Percentiles rank a stretch among this genome's conserved stretches.
Conservation (phyloP, 2,113 vertebrate species). For the Chaetops frenatus region DNA sequence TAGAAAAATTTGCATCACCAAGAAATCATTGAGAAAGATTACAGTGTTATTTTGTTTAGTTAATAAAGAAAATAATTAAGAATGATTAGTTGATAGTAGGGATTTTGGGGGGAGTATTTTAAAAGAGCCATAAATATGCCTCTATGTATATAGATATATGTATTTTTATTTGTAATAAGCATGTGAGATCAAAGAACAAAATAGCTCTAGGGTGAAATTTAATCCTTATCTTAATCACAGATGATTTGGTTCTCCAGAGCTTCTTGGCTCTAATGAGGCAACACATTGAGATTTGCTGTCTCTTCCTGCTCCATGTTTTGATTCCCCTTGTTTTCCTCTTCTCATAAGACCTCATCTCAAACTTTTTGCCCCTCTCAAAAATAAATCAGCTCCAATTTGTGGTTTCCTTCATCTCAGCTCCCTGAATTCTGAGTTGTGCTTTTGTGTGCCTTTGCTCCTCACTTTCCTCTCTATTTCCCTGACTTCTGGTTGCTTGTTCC, state of each 20-base stretch:
- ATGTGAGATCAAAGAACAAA: neutral
- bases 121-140: neutral
- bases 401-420: neutral
- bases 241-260: neutral
- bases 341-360: neutral
- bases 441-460: neutral
- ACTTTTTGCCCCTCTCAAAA: neutral
- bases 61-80: neutral
- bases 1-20: neutral
- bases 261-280: neutral
- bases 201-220: neutral
- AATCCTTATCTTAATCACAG: neutral
- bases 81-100: neutral
- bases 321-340: neutral
- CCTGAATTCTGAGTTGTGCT: neutral
- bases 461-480: neutral
- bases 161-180: neutral
- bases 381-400: neutral
- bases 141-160: neutral
- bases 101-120: neutral
- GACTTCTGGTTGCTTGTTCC: neutral
- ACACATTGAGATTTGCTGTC: neutral
- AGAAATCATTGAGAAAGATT: neutral
- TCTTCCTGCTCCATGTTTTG: neutral
- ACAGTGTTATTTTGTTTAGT: neutral